A percentile compares a stretch with the other conserved stretches of the same genome.
Evolutionary conservation across 2,797 vertebrate genomes (phyloP).

Genomic region (Manis javanica): DNA sequence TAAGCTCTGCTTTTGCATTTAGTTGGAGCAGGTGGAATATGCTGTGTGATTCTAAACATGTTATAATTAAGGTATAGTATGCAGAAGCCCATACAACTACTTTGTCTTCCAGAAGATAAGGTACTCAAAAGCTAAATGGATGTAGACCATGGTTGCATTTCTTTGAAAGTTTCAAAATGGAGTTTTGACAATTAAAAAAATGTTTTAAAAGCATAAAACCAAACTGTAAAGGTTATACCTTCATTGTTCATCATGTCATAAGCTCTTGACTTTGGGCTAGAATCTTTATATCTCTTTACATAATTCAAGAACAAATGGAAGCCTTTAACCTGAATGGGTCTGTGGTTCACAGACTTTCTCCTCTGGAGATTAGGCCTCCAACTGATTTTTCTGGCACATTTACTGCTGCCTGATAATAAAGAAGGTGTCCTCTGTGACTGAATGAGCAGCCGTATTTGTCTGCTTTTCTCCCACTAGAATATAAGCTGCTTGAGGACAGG

Average conservation of each 20-base stretch:
- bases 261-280: not conserved
- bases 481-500: not conserved
- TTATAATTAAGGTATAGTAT: conserved; percentile 90
- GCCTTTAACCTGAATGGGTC: not conserved
- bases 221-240: not conserved
- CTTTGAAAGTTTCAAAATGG: not conserved
- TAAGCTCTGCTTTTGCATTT: conserved; percentile 91
- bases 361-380: not conserved
- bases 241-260: not conserved
- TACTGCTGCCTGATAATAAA: not conserved
- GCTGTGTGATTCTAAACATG: conserved; percentile 86
- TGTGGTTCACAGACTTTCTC: not conserved
- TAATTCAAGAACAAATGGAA: not conserved
- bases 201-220: not conserved
- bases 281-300: not conserved
- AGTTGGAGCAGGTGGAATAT: conserved; percentile 94
- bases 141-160: not conserved
- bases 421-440: too few species aligned
- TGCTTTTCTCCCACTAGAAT: not conserved
- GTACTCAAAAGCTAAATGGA: not conserved
- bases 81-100: not conserved
- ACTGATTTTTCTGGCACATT: not conserved
- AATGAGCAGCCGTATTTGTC: not conserved
- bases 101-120: not conserved
- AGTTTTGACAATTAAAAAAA: too few species aligned